These are phyloP conservation scores for Hypena proboscidalis DNA, from an alignment of 2,888 invertebrate genomes.

Conservation along the genomic window DNA sequence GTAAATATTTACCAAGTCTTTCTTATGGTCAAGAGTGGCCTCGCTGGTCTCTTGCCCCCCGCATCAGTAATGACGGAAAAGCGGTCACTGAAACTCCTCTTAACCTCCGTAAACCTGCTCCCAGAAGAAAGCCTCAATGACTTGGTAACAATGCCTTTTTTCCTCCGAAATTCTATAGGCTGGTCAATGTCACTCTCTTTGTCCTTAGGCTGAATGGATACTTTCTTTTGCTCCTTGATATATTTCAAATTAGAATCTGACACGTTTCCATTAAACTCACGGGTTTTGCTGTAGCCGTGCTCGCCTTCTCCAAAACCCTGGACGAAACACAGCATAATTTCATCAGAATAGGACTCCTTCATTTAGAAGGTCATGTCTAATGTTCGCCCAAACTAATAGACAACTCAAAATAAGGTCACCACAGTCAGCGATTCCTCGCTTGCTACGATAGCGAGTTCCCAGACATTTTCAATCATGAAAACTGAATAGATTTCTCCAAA, in stretches of 20 bases:
- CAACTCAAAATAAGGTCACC: slow-evolving; percentile 46
- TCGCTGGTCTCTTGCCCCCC: slow-evolving; percentile 62
- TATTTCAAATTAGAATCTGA: slow-evolving; percentile 60
- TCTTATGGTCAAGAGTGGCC: slow-evolving; percentile 73
- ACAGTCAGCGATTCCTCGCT: slow-evolving; percentile 35
- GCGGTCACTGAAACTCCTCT: slow-evolving; percentile 79
- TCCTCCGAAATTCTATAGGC: slow-evolving; percentile 52
- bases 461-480: slow-evolving; percentile 43
- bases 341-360: slow-evolving; percentile 80
- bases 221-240: slow-evolving; percentile 56
- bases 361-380: slow-evolving; percentile 76
- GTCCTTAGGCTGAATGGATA: slow-evolving; percentile 50
- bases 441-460: slow-evolving; percentile 31
- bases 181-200: slow-evolving; percentile 39
- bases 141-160: slow-evolving; percentile 59
- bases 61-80: slow-evolving; percentile 73
- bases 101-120: slow-evolving; percentile 69
- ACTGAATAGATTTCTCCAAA: slow-evolving; percentile 29
- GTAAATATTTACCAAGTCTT: slow-evolving; percentile 76
- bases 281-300: slow-evolving; percentile 61
- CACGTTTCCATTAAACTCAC: slow-evolving; percentile 63
- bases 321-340: slow-evolving; percentile 89
- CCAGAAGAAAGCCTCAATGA: slow-evolving; percentile 67
- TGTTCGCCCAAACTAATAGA: slow-evolving; percentile 33
- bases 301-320: slow-evolving; percentile 86